These are phyloP conservation scores for human (Homo sapiens) DNA, from an alignment of 2,113 vertebrate genomes.

Conservation along the genomic window DNA sequence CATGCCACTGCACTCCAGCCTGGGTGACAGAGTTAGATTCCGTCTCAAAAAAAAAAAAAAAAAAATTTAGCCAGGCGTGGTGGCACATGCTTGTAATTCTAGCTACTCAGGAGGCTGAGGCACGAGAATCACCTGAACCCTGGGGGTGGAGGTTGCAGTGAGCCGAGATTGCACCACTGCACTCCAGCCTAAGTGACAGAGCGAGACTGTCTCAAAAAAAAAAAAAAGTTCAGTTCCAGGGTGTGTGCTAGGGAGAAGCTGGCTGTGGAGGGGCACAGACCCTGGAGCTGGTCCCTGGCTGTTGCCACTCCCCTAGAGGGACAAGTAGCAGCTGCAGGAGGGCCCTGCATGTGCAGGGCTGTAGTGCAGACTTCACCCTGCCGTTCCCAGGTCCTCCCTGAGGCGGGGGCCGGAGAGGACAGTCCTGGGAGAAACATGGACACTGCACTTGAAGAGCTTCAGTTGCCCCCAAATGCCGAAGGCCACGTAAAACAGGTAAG, in stretches of 20 bases:
- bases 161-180: no score
- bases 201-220: no score
- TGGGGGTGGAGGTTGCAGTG: no score
- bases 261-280: neutral
- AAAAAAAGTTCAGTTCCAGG: neutral
- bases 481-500: constrained; percentile 44
- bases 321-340: neutral
- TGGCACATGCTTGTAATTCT: no score
- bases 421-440: neutral
- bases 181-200: no score
- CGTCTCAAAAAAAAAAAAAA: no score
- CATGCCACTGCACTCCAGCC: no score
- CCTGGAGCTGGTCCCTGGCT: no score
- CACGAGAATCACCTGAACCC: no score
- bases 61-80: no score
- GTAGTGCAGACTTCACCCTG: neutral
- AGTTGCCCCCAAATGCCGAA: neutral
- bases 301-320: fast-evolving
- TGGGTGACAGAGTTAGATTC: no score
- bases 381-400: constrained; percentile 6
- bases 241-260: neutral
- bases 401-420: fast-evolving
- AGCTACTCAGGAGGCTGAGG: no score
- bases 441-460: fast-evolving
- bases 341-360: neutral